phyloP scores from a whole-genome alignment of 2,888 invertebrate genomes.

The Coelogynopora nodosa region DNA sequence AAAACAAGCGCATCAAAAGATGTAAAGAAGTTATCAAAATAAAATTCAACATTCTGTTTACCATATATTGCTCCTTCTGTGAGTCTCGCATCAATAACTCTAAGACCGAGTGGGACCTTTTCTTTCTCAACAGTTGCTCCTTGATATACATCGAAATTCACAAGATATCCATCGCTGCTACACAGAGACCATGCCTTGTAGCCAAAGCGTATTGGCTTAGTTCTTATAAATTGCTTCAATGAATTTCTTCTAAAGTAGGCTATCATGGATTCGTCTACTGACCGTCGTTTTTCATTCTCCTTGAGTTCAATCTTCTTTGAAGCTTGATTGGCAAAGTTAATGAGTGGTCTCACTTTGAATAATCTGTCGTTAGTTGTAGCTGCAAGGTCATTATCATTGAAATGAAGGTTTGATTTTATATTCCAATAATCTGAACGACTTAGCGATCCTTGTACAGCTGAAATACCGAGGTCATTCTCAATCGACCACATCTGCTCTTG shows the following conservation, averaged over 20 bases:
- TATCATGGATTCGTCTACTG: constrained; percentile 32
- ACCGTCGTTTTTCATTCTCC: not conserved
- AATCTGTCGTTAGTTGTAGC: not conserved
- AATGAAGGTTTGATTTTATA: constrained; percentile 23
- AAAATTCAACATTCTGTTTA: not conserved
- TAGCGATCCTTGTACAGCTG: not conserved
- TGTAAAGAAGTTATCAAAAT: constrained; percentile 21
- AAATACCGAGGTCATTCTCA: constrained; percentile 2
- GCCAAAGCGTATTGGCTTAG: constrained; percentile 2
- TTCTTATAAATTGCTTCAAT: constrained; percentile 31
- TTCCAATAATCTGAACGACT: not conserved
- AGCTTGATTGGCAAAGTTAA: constrained; percentile 11
- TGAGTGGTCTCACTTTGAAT: constrained; percentile 9
- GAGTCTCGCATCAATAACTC: constrained; percentile 10
- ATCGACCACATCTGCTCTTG: constrained; percentile 3
- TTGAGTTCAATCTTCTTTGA: not conserved
- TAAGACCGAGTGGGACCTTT: not conserved
- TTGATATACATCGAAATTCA: constrained; percentile 10
- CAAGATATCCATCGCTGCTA: not conserved
- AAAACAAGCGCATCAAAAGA: not conserved
- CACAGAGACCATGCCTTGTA: constrained; percentile 32
- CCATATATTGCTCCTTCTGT: not conserved
- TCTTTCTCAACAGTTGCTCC: constrained; percentile 7
- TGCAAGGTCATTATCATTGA: not conserved
- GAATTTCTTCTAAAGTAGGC: not conserved